Evolutionary conservation across 2,888 invertebrate genomes (phyloP), one percentile per base, ranked within the genome.

Genomic region (Epistrophe eligans): DNA sequence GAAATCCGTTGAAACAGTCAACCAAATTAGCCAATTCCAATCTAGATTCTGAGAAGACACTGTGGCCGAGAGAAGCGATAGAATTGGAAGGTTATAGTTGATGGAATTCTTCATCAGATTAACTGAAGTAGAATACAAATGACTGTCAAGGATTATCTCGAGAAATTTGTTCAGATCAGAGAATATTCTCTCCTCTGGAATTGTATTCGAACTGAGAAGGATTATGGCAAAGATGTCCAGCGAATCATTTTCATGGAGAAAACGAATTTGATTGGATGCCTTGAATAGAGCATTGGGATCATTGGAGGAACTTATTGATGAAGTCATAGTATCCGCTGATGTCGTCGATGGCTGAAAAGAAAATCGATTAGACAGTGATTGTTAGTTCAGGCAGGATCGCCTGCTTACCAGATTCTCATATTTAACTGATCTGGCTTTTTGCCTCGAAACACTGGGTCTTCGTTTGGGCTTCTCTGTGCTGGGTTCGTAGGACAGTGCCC

Each of bases 21-120:
- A 64, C 93, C 93, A 93, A 4, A 92, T 90, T 0, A 92, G 58
- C 93, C 93, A 93, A 77, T 91, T 91, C 91, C 91, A 92, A 45
- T 92, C 91, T 4, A 89, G 57, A 88, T 92, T 91, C 40, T 89
- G 66, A 0, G 84, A 83, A 64, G 90, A 89, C 1, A 91, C 77
- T 4, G 91, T 90, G 0, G 91, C 91, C 0, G 93, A 91, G 13
- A 93, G 89, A 2, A 93, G 89, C 0, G 92, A 90, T 48, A 93
- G 85, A 1, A 93, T 88, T 0, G 93, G 93, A 71, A 91, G 85
- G 15, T 90, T 89, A 17, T 90, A 90, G 38, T 89, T 90, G 13
- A 91, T 88, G 60, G 91, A 89, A 28, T 91, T 90, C 66, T 88
- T 90, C 77, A 93, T 80, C 11, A 92, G 88, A 89, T 92, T 91